Evolutionary conservation across 1,140 invertebrate species (phyloP).

Genomic region (Hormaphis cornu): DNA sequence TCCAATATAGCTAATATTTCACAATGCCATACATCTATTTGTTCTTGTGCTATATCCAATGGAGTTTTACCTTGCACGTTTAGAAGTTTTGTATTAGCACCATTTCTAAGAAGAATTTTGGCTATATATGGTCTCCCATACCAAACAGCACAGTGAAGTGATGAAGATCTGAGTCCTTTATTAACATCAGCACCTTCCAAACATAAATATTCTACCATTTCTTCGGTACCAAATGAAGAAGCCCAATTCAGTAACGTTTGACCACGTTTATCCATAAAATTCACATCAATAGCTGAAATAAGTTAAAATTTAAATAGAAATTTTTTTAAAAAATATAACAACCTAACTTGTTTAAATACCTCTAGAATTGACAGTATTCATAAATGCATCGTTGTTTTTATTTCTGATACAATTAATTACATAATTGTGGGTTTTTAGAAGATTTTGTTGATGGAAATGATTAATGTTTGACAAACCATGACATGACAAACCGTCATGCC

Average conservation of each 20-base stretch:
- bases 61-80: slow-evolving; percentile 98
- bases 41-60: slow-evolving; percentile 92
- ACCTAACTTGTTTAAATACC: slow-evolving; percentile 44
- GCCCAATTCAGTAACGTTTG: slow-evolving; percentile 98
- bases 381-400: slow-evolving; percentile 94
- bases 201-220: slow-evolving; percentile 98
- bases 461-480: slow-evolving; percentile 43
- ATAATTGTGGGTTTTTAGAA: slow-evolving; percentile 86
- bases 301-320: not conserved
- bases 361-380: slow-evolving; percentile 89
- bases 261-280: slow-evolving; percentile 99
- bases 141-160: slow-evolving; percentile 96
- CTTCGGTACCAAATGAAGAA: slow-evolving; percentile 93
- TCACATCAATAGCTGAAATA: slow-evolving; percentile 74
- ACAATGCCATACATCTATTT: slow-evolving; percentile 84
- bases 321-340: not conserved
- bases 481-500: slow-evolving; percentile 72
- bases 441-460: slow-evolving; percentile 53
- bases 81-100: slow-evolving; percentile 94
- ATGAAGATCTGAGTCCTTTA: slow-evolving; percentile 83
- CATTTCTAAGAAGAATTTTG: slow-evolving; percentile 85
- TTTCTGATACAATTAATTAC: slow-evolving; percentile 96
- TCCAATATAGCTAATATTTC: slow-evolving; percentile 78
- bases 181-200: slow-evolving; percentile 78
- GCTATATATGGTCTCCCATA: slow-evolving; percentile 95